These are phyloP conservation scores for Pristionchus maxplancki DNA, from an alignment of 2,888 invertebrate species.

Conservation along the genomic window DNA sequence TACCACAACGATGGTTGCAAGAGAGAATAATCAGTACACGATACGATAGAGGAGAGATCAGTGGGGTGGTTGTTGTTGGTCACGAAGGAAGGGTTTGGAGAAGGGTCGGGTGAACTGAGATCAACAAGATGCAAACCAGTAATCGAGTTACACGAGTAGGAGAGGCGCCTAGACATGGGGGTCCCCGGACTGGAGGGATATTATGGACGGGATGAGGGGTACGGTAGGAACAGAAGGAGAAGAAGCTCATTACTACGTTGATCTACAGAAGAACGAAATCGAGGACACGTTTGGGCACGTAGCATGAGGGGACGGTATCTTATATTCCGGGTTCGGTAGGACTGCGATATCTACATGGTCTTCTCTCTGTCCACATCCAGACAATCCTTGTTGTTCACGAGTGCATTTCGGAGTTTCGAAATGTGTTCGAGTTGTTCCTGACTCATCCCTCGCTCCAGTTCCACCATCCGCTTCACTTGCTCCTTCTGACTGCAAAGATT, in stretches of 20 bases:
- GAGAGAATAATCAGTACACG: background rate
- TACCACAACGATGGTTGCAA: conserved; percentile 30
- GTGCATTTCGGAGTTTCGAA: background rate
- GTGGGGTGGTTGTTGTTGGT: background rate
- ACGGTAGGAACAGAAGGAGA: no score
- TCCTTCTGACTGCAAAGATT: background rate
- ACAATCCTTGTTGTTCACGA: background rate
- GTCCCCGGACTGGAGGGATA: background rate
- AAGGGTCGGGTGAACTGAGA: background rate
- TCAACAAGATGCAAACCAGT: background rate
- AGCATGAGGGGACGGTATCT: no score
- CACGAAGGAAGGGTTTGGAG: conserved; percentile 5
- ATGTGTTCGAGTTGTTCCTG: conserved; percentile 20
- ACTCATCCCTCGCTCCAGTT: conserved; percentile 38
- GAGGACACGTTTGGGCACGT: background rate
- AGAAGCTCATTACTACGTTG: background rate
- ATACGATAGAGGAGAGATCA: background rate
- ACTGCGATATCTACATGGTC: background rate
- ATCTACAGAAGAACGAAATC: no score
- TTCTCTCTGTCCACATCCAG: background rate
- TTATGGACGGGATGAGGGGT: no score
- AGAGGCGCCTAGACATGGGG: background rate
- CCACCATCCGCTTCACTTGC: conserved; percentile 24
- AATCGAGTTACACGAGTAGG: conserved; percentile 19
- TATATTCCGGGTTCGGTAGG: background rate